Conservation (phyloP, 2,797 vertebrate species). For the Delichon dasypus region DNA sequence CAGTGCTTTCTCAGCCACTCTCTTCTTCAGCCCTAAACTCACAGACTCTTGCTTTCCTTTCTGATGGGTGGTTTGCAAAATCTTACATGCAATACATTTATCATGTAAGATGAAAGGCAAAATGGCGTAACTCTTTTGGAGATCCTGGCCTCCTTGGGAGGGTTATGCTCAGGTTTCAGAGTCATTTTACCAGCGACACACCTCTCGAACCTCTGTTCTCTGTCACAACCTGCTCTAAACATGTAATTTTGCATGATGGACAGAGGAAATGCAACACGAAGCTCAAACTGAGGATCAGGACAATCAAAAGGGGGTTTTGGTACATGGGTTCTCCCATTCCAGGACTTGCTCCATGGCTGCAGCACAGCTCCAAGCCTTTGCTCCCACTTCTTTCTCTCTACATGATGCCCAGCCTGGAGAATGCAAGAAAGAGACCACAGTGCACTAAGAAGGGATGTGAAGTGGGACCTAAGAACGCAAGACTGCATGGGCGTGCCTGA, state of each 20-base stretch:
- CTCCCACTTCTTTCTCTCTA: not conserved
- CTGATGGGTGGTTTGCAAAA: not conserved
- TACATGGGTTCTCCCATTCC: not conserved
- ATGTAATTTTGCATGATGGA: rapidly evolving
- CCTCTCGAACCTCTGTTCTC: not conserved
- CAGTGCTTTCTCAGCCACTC: no score
- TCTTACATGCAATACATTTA: not conserved
- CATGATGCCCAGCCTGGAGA: not conserved
- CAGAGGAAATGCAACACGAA: not conserved
- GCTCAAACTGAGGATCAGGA: not conserved
- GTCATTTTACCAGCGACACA: not conserved
- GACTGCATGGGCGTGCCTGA: no score
- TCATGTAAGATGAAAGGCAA: not conserved
- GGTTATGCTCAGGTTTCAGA: not conserved
- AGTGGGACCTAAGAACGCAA: not conserved
- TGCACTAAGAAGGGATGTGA: not conserved
- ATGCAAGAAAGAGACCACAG: not conserved
- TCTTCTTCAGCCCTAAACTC: not conserved
- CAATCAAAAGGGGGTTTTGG: not conserved
- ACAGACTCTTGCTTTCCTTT: not conserved
- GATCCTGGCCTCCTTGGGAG: not conserved
- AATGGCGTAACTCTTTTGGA: not conserved
- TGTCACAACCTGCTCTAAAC: not conserved
- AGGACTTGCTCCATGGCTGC: not conserved
- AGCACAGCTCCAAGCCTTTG: not conserved